A percentile compares a stretch with the other conserved stretches of the same genome.
phyloP scores from a whole-genome alignment of 1,140 invertebrate species.

The Brachionus asplanchnoidis region DNA sequence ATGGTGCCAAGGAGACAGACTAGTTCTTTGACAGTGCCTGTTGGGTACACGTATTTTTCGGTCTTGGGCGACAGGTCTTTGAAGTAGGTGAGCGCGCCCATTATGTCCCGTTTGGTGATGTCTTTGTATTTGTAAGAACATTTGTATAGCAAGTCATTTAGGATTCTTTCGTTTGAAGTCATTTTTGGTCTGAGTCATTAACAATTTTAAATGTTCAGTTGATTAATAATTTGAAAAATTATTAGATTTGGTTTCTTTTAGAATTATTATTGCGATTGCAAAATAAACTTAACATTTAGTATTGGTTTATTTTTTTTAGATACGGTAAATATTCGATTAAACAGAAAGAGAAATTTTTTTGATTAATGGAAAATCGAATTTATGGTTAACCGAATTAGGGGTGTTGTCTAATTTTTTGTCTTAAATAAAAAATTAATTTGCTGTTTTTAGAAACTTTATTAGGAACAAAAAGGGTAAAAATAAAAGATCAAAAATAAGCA shows the following conservation, averaged over 20 bases:
- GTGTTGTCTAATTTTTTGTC: too few species aligned
- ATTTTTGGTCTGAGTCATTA: not conserved
- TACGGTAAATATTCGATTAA: too few species aligned
- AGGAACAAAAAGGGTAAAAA: too few species aligned
- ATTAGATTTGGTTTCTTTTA: not conserved
- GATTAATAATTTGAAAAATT: not conserved
- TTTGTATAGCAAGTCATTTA: not conserved
- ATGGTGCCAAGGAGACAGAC: constrained; percentile 83
- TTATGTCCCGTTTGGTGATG: constrained; percentile 5
- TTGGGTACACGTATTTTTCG: constrained; percentile 56
- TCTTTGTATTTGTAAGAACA: constrained; percentile 42
- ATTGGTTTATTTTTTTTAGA: too few species aligned
- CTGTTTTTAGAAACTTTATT: too few species aligned
- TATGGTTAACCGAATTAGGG: too few species aligned
- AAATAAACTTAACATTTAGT: not conserved
- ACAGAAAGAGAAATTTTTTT: too few species aligned
- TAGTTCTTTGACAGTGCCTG: constrained; percentile 75
- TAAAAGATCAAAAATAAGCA: too few species aligned
- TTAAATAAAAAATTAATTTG: too few species aligned
- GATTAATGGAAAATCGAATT: too few species aligned
- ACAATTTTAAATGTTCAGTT: not conserved
- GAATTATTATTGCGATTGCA: not conserved
- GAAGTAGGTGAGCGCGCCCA: constrained; percentile 1
- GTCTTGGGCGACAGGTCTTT: constrained; percentile 2
- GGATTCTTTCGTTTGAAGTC: not conserved